Conservation (phyloP, 1,140 invertebrate species). For the Amyelois transitella region DNA sequence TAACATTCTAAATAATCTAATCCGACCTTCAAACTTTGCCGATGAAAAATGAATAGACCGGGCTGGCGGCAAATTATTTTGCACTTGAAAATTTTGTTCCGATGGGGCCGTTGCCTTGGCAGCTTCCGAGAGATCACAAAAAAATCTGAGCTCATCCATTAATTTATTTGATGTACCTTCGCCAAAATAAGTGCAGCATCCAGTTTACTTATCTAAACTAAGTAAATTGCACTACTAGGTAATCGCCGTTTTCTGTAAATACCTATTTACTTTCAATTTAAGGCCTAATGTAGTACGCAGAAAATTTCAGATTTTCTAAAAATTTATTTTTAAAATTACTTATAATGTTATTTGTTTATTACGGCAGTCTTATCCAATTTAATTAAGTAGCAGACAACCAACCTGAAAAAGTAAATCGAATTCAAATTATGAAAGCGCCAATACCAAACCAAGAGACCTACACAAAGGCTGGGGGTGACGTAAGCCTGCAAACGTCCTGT, state of each 20-base stretch:
- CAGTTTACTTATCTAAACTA: too few species aligned
- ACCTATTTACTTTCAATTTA: too few species aligned
- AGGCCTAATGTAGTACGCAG: too few species aligned
- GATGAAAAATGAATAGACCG: background rate
- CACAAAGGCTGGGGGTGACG: conserved; percentile 30
- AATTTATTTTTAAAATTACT: too few species aligned
- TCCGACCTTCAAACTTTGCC: background rate
- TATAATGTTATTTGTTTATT: too few species aligned
- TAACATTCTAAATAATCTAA: background rate
- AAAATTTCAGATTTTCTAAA: too few species aligned
- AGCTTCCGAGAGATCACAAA: conserved; percentile 17
- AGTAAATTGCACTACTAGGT: too few species aligned
- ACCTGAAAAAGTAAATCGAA: background rate
- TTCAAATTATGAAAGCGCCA: background rate
- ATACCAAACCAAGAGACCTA: background rate
- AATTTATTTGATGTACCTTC: background rate
- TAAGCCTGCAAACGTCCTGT: conserved; percentile 40
- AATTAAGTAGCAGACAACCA: background rate
- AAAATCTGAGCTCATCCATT: background rate
- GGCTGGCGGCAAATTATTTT: conserved; percentile 22
- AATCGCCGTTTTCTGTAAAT: too few species aligned
- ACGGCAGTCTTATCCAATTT: too few species aligned
- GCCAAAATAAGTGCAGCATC: too few species aligned
- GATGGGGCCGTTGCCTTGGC: conserved; percentile 8
- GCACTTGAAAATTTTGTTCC: conserved; percentile 16